Percentiles rank a stretch among this genome's conserved stretches.
Evolutionary conservation across 2,888 invertebrate genomes (phyloP).

Genomic region (Nemurella pictetii): DNA sequence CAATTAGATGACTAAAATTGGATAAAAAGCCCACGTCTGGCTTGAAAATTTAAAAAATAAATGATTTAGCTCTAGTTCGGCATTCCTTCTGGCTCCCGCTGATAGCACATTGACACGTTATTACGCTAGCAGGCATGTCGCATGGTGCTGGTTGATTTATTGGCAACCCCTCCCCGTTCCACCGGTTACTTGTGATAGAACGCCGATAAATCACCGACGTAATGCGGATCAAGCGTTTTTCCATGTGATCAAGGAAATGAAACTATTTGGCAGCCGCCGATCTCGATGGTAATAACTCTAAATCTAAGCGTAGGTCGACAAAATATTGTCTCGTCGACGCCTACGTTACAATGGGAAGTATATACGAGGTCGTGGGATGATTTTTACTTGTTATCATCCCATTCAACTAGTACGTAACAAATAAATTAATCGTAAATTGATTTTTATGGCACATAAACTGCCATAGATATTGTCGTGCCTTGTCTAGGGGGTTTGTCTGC

Average conservation of each 20-base stretch:
- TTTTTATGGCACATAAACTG: too few relatives aligned
- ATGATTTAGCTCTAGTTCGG: background rate
- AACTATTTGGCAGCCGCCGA: background rate
- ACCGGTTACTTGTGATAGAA: background rate
- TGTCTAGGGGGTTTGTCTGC: too few relatives aligned
- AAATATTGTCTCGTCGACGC: background rate
- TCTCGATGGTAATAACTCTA: background rate
- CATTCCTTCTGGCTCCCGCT: background rate
- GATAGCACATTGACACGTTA: background rate
- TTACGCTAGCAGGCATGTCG: background rate
- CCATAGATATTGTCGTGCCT: too few relatives aligned
- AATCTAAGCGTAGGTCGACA: background rate
- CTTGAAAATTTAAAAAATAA: background rate
- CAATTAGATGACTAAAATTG: background rate
- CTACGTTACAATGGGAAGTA: too few relatives aligned
- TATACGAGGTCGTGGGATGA: too few relatives aligned
- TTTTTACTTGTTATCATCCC: too few relatives aligned
- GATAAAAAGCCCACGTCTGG: background rate
- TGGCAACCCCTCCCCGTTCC: background rate
- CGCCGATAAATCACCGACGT: background rate
- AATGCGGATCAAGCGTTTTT: background rate
- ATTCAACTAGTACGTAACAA: too few relatives aligned
- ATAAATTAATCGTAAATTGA: too few relatives aligned
- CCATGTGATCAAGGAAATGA: background rate
- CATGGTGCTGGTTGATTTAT: background rate